A percentile compares a stretch with the other conserved stretches of the same genome.
Evolutionary conservation across 2,888 invertebrate genomes (phyloP).

Genomic region (Volucella bombylans): DNA sequence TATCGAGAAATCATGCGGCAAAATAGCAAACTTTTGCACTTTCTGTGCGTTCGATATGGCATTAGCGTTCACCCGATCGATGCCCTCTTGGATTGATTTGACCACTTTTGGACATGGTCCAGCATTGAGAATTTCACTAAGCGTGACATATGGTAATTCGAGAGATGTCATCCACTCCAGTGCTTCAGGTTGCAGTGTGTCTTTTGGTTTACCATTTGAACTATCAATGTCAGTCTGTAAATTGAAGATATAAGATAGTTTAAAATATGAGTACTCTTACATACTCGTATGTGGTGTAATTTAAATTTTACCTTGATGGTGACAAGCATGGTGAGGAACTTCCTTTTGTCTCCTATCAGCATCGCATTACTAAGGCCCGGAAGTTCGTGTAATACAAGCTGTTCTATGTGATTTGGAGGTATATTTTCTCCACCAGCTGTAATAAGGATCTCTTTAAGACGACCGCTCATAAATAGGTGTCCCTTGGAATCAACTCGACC

Average conservation of each 20-base stretch:
- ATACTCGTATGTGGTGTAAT: no score
- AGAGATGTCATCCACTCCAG: no score
- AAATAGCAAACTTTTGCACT: slow-evolving; percentile 90
- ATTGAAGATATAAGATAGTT: no score
- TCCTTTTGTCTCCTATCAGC: slow-evolving; percentile 92
- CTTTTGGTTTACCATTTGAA: no score
- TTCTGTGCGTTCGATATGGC: slow-evolving; percentile 91
- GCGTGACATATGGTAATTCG: no score
- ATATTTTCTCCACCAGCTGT: no score
- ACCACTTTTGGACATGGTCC: slow-evolving; percentile 83
- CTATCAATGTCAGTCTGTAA: no score
- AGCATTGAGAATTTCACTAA: slow-evolving; percentile 77
- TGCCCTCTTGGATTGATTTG: slow-evolving; percentile 88
- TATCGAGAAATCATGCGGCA: slow-evolving; percentile 91
- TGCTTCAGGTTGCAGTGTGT: no score
- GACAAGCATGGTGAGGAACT: slow-evolving; percentile 92
- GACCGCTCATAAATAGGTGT: slow-evolving; percentile 86
- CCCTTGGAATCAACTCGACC: slow-evolving; percentile 90
- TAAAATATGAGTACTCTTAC: no score
- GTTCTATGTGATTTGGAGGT: no score
- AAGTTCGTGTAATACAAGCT: slow-evolving; percentile 82
- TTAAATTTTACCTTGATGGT: slow-evolving; percentile 87
- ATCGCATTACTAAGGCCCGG: slow-evolving; percentile 90
- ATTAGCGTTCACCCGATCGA: slow-evolving; percentile 87
- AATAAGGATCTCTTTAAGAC: no score